These are phyloP conservation scores for Fopius arisanus DNA, from an alignment of 1,140 invertebrate species.

Conservation along the genomic window DNA sequence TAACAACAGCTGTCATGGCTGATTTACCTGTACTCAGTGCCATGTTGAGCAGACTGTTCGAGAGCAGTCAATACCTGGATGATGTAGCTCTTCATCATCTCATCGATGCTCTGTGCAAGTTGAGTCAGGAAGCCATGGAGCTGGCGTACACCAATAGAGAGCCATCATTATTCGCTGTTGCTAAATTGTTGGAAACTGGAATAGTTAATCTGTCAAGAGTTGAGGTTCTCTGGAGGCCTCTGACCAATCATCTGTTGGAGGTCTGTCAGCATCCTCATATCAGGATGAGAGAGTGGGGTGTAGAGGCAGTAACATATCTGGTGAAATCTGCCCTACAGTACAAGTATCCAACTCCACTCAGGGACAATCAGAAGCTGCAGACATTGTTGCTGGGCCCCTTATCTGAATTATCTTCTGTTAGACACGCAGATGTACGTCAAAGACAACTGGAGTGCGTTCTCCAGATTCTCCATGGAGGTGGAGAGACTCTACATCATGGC, in stretches of 20 bases:
- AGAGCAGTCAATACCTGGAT: slow-evolving; percentile 92
- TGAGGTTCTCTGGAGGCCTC: slow-evolving; percentile 93
- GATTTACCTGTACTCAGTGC: slow-evolving; percentile 92
- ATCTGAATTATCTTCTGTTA: slow-evolving; percentile 86
- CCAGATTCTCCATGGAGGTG: slow-evolving; percentile 90
- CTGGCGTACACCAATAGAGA: slow-evolving; percentile 94
- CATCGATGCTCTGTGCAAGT: slow-evolving; percentile 95
- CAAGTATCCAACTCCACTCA: slow-evolving; percentile 83
- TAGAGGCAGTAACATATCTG: slow-evolving; percentile 94
- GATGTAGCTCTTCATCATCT: slow-evolving; percentile 95
- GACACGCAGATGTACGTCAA: slow-evolving; percentile 92
- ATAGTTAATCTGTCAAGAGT: slow-evolving; percentile 93
- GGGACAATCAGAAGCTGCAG: slow-evolving; percentile 88
- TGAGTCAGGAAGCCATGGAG: slow-evolving; percentile 97
- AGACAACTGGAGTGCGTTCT: slow-evolving; percentile 94
- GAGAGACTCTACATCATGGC: slow-evolving; percentile 89
- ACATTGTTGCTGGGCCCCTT: slow-evolving; percentile 87
- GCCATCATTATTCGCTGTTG: slow-evolving; percentile 96
- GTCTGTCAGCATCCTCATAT: slow-evolving; percentile 96
- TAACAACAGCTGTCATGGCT: slow-evolving; percentile 95
- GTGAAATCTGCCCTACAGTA: slow-evolving; percentile 91
- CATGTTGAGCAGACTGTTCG: slow-evolving; percentile 92
- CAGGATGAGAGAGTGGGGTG: slow-evolving; percentile 96
- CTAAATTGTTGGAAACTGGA: slow-evolving; percentile 95
- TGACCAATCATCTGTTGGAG: slow-evolving; percentile 96